Evolutionary conservation across 2,888 invertebrate genomes (phyloP), one percentile per base, ranked within the genome.

Genomic region (Elegia similella): DNA sequence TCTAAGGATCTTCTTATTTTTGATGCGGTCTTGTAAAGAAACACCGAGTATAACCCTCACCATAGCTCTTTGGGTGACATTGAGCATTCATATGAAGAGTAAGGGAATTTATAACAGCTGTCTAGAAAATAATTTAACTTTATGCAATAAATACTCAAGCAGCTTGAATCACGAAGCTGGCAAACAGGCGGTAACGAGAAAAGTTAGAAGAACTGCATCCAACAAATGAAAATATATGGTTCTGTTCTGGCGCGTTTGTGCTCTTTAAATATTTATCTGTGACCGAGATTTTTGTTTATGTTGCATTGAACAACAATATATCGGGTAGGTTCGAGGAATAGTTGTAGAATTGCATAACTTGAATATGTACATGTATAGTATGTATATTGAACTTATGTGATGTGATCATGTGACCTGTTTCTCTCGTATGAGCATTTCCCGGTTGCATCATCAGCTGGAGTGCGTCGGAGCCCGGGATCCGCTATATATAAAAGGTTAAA

Each of bases 101-200:
- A 34, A 34, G 34, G 12, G 10, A 17, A 17, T 46, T 46, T 23
- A 23, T 46, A 46, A 46, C 12, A 8, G 46, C 52, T 56, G 57
- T 55, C 57, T 55, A 34, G 54, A 55, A 57, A 44, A 52, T 52
- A 57, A 57, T 52, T 44, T 46, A 57, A 52, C 52, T 52, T 57
- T 44, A 43, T 32, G 32, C 54, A 32, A 55, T 55, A 55, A 55
- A 44, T 55, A 50, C 52, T 48, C 53, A 60, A 58, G 55, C 58
- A 55, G 54, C 47, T 58, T 56, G 58, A 58, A 30, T 13, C 43
- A 54, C 17, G 43, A 54, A n/a, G 53, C 54, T 34, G 16, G 54
- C 54, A 55, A 46, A 55, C 54, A 54, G 54, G 60, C 66, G 59
- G 70, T 82, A 82, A 82, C 78, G 78, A 82, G 81, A 81, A 82